A percentile compares a stretch with the other conserved stretches of the same genome.
Evolutionary conservation across 2,113 vertebrate species (phyloP).

Genomic region (Bufo gargarizans): DNA sequence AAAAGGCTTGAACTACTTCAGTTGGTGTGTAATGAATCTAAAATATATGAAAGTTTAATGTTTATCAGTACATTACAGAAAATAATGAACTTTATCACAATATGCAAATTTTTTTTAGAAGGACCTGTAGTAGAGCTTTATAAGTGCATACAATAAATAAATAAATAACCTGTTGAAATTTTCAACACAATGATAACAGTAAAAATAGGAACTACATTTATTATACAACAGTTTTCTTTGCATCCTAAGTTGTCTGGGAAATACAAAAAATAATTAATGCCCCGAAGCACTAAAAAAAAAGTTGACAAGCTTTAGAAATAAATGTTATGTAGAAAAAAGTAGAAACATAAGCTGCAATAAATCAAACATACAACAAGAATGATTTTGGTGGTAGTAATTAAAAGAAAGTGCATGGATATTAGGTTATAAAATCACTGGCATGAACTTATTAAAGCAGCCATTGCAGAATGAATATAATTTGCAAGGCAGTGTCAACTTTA

Average conservation of each 20-base stretch:
- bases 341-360: slow-evolving; percentile 62
- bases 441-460: slow-evolving; percentile 68
- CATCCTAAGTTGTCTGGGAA: slow-evolving; percentile 12
- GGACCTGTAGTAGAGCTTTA: too few relatives aligned
- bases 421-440: slow-evolving; percentile 64
- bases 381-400: slow-evolving; percentile 65
- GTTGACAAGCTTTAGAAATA: slow-evolving; percentile 54
- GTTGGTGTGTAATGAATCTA: too few relatives aligned
- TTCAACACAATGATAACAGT: too few relatives aligned
- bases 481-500: slow-evolving; percentile 66
- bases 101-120: too few relatives aligned
- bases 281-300: slow-evolving; percentile 47
- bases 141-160: too few relatives aligned
- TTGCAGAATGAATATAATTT: slow-evolving; percentile 66
- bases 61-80: too few relatives aligned
- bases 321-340: slow-evolving; percentile 30
- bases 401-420: slow-evolving; percentile 64
- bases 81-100: too few relatives aligned
- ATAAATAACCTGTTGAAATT: too few relatives aligned
- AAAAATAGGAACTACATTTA: too few relatives aligned
- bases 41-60: too few relatives aligned
- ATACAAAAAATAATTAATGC: slow-evolving; percentile 36
- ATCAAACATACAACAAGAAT: slow-evolving; percentile 63
- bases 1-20: too few relatives aligned
- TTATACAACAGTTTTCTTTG: slow-evolving; percentile 6